phyloP scores from a whole-genome alignment of 53 echinoderm and acorn worm genomes.

The Luidia sarsii region DNA sequence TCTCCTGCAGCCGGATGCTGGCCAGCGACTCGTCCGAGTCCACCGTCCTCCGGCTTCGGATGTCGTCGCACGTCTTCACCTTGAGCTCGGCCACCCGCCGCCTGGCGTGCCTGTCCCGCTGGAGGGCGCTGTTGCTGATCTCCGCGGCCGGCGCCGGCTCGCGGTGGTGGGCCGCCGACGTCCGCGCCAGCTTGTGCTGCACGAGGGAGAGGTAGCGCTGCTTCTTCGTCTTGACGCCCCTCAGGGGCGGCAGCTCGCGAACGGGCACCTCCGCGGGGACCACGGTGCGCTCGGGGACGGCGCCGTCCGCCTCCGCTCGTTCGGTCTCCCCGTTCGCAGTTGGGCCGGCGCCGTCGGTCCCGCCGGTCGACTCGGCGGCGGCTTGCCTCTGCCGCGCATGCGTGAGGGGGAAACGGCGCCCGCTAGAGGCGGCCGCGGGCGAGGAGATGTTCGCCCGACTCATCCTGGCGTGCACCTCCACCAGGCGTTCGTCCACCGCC shows the following conservation, averaged over 20 bases:
- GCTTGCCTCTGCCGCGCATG: neutral
- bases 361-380: too few species aligned
- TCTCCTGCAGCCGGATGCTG: constrained; percentile 56
- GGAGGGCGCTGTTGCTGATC: constrained; percentile 44
- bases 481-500: constrained; percentile 1
- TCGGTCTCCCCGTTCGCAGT: neutral
- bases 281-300: constrained; percentile 13
- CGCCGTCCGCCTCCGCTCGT: neutral
- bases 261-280: constrained; percentile 21
- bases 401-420: constrained; percentile 6
- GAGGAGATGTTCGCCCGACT: constrained; percentile 29
- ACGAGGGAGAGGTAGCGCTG: constrained; percentile 52
- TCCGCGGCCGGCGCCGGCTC: too few species aligned
- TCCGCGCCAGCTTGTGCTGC: constrained; percentile 35
- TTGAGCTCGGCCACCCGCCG: constrained; percentile 58
- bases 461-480: constrained; percentile 41
- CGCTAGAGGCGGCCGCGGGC: neutral
- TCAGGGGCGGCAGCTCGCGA: constrained; percentile 58
- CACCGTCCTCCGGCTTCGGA: constrained; percentile 14
- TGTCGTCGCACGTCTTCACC: constrained; percentile 60
- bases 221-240: constrained; percentile 32
- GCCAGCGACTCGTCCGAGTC: constrained; percentile 41
- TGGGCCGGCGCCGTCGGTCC: neutral
- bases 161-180: neutral
- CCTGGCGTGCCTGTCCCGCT: constrained; percentile 53